Conservation (phyloP, 2,797 vertebrate genomes). For the Muscicapa striata region DNA sequence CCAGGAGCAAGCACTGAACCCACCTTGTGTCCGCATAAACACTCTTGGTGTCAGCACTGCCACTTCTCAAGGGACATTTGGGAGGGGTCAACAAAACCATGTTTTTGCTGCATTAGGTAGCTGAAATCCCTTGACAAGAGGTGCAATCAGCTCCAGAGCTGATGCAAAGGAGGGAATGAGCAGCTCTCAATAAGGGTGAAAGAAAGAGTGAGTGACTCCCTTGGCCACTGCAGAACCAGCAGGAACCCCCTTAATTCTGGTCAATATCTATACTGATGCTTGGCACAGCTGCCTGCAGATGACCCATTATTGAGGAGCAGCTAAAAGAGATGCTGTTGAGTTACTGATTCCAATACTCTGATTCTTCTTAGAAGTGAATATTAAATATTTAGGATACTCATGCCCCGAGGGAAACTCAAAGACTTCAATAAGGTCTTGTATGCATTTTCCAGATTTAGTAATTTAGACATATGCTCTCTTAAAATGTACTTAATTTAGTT, state of each 20-base stretch:
- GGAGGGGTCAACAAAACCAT: not conserved
- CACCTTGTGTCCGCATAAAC: not conserved
- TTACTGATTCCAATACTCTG: not conserved
- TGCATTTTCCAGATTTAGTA: not conserved
- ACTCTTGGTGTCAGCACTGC: not conserved
- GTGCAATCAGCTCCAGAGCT: not conserved
- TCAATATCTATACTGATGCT: not conserved
- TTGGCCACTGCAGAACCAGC: not conserved
- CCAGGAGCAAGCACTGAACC: not conserved
- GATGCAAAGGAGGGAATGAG: not conserved
- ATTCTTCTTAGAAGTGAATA: not conserved
- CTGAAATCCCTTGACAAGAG: not conserved
- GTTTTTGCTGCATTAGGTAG: not conserved
- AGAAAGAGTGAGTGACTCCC: not conserved
- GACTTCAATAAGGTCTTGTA: not conserved
- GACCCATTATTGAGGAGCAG: not conserved
- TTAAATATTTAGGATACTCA: not conserved
- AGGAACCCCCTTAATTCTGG: not conserved
- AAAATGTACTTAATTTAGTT: not conserved
- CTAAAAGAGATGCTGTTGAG: not conserved
- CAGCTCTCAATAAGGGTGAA: not conserved
- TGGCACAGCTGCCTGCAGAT: not conserved
- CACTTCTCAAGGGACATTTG: not conserved
- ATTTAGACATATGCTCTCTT: not conserved
- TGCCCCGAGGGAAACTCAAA: not conserved